Conservation (phyloP, 1,140 invertebrate species). For the Papilio polyxenes region DNA sequence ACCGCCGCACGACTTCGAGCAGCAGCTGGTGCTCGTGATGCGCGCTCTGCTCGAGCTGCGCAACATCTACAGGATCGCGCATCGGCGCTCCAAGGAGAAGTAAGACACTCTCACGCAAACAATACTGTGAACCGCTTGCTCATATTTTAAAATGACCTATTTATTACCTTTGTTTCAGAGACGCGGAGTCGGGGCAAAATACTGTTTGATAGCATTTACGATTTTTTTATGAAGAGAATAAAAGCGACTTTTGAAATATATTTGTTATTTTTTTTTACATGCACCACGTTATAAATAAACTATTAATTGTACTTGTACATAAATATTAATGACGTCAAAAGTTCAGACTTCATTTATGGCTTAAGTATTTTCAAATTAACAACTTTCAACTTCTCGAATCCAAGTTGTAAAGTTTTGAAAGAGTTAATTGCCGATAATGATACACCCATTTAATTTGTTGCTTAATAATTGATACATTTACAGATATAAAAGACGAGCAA, state of each 20-base stretch:
- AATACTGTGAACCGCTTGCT: neutral
- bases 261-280: neutral
- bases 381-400: neutral
- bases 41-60: constrained; percentile 70
- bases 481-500: neutral
- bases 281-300: neutral
- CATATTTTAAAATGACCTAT: neutral
- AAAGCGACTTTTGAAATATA: neutral
- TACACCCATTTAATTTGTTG: neutral
- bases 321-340: neutral
- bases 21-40: constrained; percentile 76
- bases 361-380: constrained; percentile 27
- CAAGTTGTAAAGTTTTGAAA: constrained; percentile 35
- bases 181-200: constrained; percentile 51
- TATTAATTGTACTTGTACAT: neutral
- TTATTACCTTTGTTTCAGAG: constrained; percentile 48
- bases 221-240: neutral
- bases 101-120: constrained; percentile 42
- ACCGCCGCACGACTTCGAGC: constrained; percentile 65
- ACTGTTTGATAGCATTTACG: neutral
- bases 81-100: constrained; percentile 70
- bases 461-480: constrained; percentile 29
- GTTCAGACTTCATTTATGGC: neutral
- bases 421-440: constrained; percentile 24
- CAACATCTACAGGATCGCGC: constrained; percentile 70